Evolutionary conservation across 2,113 vertebrate genomes (phyloP), one percentile per base, ranked within the genome.

Genomic region (Malurus elegans): DNA sequence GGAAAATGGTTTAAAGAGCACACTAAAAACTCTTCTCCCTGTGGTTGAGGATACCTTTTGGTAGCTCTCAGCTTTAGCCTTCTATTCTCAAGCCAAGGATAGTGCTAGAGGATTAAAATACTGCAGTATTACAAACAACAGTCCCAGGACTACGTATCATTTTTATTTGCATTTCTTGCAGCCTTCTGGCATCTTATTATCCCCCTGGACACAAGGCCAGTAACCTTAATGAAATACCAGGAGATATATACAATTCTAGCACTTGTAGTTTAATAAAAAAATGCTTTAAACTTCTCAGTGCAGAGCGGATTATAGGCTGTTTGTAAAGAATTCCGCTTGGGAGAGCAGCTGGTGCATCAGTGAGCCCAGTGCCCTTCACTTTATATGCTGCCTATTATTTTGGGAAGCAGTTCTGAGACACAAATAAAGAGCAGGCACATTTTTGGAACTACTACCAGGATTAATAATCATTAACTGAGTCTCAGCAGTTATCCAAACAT

Each of bases 191-290:
- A 58, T 69, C 40, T 88, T 92, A 76, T 60, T 82, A 66, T 88
- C 74, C 56, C 56, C 47, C 60, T 72, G 84, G 51, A 84, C 26
- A 71, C 29, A 50, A 81, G 61, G 69, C 78, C 79, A 88, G 75
- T 23, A 92, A 90, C 42, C 57, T 86, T 92, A 95, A 95, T 90
- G 76, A 95, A 96, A 94, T 86, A 91, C 38, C n/a, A 84, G 60
- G 44, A 65, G 29, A 48, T 40, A 31, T 23, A 88, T 21, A 88
- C 36, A 56, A 80, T 75, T 76, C 31, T 50, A 86, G 19, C 54
- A 53, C 47, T 94, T 31, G 34, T 75, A 44, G 31, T 94, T 94
- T 85, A 89, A 88, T 84, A 80, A 66, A 73, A 57, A 91, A 66
- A 51, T 51, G 28, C 32, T 92, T 57, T 62, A 83, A 85, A 71